Base-by-base conservation (phyloP, 2,888 invertebrate species). In the Drosophila setosimentum region DNA sequence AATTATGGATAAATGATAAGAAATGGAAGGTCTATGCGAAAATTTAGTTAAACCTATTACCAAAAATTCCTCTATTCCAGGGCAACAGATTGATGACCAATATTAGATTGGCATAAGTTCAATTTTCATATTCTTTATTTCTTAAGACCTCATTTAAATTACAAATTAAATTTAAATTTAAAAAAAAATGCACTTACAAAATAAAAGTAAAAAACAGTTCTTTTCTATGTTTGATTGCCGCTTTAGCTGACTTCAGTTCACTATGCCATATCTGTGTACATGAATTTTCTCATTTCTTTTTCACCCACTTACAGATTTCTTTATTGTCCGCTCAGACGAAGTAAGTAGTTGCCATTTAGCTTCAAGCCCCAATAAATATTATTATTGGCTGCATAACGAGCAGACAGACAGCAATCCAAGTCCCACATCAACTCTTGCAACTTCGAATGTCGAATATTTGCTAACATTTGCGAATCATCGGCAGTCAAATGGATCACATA, bases 401-500 rank as follows among this genome's bases (percentile, higher is more conserved):
- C 40, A 33, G 37, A 58, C 64, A 53, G 27, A 58, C 64, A 53
- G 27, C 62, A 66, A 62, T 58, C 50, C 45, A n/a, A 50, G 59
- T 60, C 59, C 48, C 69, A 61, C 61, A 64, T 49, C 33, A 58
- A 65, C 61, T 64, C 29, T 63, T 54, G n/a, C 35, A 57, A 55
- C 24, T 35, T 35, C n/a, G n/a, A n/a, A n/a, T 42, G 21, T 42
- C 42, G 21, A 42, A 21, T 42, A 42, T 6, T 55, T 24, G 64
- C 49, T 37, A 61, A 66, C 73, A 63, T 78, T 60, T 63, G 74
- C 76, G 63, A 79, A 76, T 73, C 76, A 76, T 78, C 70, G 35
- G 54, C 62, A 73, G 63, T 57, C 59, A 57, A 67, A 80, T 77
- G 76, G 67, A 78, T 76, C 80, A 78, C 65, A 81, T 85, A 89